phyloP scores from a whole-genome alignment of 2,888 invertebrate species.

The Lacanobia wlatinum region DNA sequence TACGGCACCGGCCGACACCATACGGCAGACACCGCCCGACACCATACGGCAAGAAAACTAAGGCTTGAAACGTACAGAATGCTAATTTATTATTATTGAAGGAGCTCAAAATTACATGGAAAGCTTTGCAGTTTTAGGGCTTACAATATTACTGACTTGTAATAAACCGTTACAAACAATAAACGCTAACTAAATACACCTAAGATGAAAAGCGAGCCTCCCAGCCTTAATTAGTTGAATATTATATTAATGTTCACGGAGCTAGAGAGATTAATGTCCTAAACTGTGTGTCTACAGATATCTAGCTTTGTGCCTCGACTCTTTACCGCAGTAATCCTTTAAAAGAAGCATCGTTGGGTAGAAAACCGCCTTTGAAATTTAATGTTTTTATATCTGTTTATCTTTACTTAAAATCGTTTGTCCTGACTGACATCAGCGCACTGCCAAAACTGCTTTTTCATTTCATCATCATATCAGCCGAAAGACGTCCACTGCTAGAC shows the following conservation, averaged over 20 bases:
- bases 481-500: too few relatives aligned
- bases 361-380: constrained; percentile 18
- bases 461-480: too few relatives aligned
- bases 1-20: too few relatives aligned
- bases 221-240: constrained; percentile 47
- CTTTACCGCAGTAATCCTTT: constrained; percentile 20
- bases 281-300: constrained; percentile 30
- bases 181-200: constrained; percentile 6
- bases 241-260: constrained; percentile 40
- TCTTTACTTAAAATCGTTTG: too few relatives aligned
- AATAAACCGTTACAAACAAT: constrained; percentile 19
- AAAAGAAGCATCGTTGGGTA: constrained; percentile 20
- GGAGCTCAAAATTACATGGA: neutral
- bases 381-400: neutral
- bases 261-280: constrained; percentile 31
- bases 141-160: constrained; percentile 6
- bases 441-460: too few relatives aligned
- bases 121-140: neutral
- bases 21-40: too few relatives aligned
- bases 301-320: constrained; percentile 17
- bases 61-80: too few relatives aligned
- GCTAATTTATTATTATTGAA: neutral
- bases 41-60: too few relatives aligned
- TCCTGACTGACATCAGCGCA: too few relatives aligned
- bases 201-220: constrained; percentile 32